Percentiles rank a stretch among this genome's conserved stretches.
Evolutionary conservation across 2,888 invertebrate genomes (phyloP).

Genomic region (Nemapogon koenigi): DNA sequence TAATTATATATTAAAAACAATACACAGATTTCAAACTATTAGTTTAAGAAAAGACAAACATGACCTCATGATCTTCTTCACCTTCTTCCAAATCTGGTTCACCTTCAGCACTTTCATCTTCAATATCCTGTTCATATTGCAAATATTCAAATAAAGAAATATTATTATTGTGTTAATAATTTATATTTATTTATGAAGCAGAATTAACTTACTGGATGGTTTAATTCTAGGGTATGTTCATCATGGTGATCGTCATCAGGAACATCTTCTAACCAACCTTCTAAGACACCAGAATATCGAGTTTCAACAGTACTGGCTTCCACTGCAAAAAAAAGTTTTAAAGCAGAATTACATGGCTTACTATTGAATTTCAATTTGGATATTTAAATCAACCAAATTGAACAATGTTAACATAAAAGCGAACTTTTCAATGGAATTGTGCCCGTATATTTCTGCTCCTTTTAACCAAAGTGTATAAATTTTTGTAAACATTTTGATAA

Average conservation of each 20-base stretch:
- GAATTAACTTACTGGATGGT: slow-evolving; percentile 51
- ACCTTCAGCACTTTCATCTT: slow-evolving; percentile 24
- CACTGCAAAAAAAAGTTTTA: no score
- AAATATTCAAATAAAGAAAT: slow-evolving; percentile 9
- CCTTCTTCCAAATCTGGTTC: slow-evolving; percentile 26
- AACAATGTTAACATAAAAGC: no score
- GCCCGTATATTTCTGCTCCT: no score
- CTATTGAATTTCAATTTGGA: no score
- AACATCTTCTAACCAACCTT: slow-evolving; percentile 78
- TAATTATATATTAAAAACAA: no score
- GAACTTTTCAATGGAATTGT: no score
- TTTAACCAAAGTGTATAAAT: no score
- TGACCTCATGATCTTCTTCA: slow-evolving; percentile 8
- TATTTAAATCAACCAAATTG: no score
- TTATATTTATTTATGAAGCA: slow-evolving; percentile 3
- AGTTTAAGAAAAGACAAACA: no score
- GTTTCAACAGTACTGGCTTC: slow-evolving; percentile 67
- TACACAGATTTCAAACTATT: no score
- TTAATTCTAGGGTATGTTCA: slow-evolving; percentile 56
- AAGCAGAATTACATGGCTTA: no score
- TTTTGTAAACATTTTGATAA: neutral
- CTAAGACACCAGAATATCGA: slow-evolving; percentile 75
- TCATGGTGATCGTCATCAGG: slow-evolving; percentile 60
- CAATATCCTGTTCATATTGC: slow-evolving; percentile 18
- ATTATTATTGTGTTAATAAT: neutral